Conservation (phyloP, 2,113 vertebrate species). For the Pan troglodytes region DNA sequence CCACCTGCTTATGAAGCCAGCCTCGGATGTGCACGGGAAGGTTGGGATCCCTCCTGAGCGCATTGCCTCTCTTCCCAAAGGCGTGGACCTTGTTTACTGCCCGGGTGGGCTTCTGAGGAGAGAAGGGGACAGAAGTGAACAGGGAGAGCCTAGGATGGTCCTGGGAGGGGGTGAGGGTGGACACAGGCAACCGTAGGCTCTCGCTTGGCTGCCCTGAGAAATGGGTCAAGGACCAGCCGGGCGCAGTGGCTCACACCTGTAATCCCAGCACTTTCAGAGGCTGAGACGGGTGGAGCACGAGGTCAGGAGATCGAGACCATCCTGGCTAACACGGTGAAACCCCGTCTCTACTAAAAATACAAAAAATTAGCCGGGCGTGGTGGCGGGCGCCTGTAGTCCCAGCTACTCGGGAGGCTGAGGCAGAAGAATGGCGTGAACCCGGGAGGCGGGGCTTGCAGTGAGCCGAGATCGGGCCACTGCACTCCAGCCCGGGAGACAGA, state of each 20-base stretch:
- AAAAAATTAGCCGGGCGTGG: too few species aligned
- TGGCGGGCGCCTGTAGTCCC: too few species aligned
- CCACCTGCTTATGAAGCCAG: conserved; percentile 95
- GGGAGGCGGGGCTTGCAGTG: too few species aligned
- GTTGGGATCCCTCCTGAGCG: conserved; percentile 91
- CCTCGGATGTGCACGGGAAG: conserved; percentile 91
- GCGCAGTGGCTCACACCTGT: neutral
- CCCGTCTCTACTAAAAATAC: too few species aligned
- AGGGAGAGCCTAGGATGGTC: neutral
- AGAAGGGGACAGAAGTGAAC: neutral
- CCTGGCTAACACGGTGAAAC: too few species aligned
- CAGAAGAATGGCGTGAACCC: too few species aligned
- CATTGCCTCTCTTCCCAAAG: conserved; percentile 91
- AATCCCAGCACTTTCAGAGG: neutral
- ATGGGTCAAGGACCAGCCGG: neutral
- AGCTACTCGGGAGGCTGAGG: too few species aligned
- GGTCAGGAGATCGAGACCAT: too few species aligned
- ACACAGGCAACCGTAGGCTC: neutral
- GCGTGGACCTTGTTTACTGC: conserved; percentile 87
- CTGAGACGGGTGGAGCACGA: too few species aligned
- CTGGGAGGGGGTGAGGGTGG: neutral
- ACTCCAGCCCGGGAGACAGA: too few species aligned
- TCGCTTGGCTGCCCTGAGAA: neutral
- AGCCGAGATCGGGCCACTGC: rapidly evolving
- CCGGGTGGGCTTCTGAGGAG: conserved; percentile 73